Evolutionary conservation across 2,797 vertebrate genomes (phyloP), one percentile per base, ranked within the genome.

Genomic region (Podarcis lilfordi): DNA sequence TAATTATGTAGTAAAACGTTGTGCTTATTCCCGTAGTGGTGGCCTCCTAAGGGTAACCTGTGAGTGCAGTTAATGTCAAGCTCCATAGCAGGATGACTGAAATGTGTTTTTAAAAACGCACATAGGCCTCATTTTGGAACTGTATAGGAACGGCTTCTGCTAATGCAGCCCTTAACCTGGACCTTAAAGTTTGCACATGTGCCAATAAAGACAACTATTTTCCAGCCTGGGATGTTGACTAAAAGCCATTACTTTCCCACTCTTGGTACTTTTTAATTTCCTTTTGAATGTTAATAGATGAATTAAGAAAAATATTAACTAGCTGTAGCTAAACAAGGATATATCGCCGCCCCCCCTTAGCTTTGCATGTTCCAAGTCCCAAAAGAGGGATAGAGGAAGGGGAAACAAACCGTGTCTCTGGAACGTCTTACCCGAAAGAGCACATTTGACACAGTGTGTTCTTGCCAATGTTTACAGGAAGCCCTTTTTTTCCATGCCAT

Each of bases 401-500:
- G 17, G 3, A 10, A 68, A 85, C 68, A 75, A 25, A 15, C 81
- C 23, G 19, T 81, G 59, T 76, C 59, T 81, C 88, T 7, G 8
- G 37, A 89, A 85, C 50, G 35, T 74, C 71, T 84, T 87, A 75
- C 59, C 75, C 77, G 29, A 80, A 86, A 80, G 68, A 80, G 35
- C 19, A 17, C 40, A 50, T 83, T 87, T 80, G 32, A 83, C 66
- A 72, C 80, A 76, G 32, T 69, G 72, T 80, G 76, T 86, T 82
- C 74, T 90, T 50, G 25, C 77, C 77, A 82, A 29, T 0, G 0
- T 68, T 90, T 79, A 37, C 81, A 87, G 82, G 82, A 29, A 89
- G 15, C 84, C n/a, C 89, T 25, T 64, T 89, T 75, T 91, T 15
- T 86, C 92, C 80, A 91, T 88, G 59, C 90, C 90, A 0, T 82